Conservation (phyloP, 2,888 invertebrate species). For the Drosophila pseudotakahashii region DNA sequence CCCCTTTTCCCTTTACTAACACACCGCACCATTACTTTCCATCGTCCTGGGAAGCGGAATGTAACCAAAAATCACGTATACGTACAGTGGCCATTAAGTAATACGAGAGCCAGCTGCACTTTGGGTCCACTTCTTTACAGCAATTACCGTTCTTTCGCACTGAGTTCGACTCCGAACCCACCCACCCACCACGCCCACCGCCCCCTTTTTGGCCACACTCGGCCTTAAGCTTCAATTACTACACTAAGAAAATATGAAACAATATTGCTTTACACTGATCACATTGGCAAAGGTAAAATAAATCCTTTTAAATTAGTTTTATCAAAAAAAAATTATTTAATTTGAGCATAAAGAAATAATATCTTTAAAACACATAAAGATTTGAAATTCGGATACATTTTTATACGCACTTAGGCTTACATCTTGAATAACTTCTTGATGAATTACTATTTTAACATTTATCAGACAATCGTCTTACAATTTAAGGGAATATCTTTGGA, state of each 20-base stretch:
- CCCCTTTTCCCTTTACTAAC: conserved; percentile 6
- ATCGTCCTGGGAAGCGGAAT: conserved; percentile 31
- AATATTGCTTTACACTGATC: too few species aligned
- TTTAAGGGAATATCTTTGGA: too few species aligned
- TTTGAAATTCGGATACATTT: too few species aligned
- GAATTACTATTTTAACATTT: too few species aligned
- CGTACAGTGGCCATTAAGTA: conserved; percentile 67
- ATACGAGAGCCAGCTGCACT: conserved; percentile 59
- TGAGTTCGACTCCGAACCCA: conserved; percentile 10
- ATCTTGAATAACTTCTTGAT: too few species aligned
- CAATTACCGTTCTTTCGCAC: conserved; percentile 49
- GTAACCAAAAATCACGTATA: conserved; percentile 68
- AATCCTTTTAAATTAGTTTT: too few species aligned
- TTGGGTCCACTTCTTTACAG: conserved; percentile 43
- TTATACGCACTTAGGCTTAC: too few species aligned
- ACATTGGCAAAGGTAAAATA: too few species aligned
- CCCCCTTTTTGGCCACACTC: conserved; percentile 11
- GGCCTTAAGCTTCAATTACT: conserved; percentile 38
- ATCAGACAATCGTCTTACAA: too few species aligned
- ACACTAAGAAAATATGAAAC: conserved; percentile 5
- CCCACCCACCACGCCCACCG: not conserved
- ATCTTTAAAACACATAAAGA: too few species aligned
- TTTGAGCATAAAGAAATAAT: too few species aligned
- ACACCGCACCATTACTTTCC: conserved; percentile 31
- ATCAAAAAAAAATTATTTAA: too few species aligned